Base-by-base conservation (phyloP, 2,113 vertebrate genomes). In the Sclerurus mexicanus region DNA sequence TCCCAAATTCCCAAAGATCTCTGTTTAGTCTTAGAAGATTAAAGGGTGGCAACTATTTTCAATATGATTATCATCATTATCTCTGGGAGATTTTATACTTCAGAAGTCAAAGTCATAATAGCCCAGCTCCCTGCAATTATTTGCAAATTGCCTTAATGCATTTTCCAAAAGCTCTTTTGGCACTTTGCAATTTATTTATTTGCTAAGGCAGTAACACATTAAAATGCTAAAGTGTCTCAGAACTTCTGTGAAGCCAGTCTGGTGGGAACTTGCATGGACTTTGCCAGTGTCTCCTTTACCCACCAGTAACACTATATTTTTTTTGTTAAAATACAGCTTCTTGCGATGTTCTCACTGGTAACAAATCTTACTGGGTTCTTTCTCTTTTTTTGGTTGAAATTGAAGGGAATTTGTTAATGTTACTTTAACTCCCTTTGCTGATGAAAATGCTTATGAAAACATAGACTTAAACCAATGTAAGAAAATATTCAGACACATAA, bases 111-210 rank as follows among this genome's bases (percentile, higher is more conserved):
- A 96, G 92, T 93, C 93, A 44, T 77, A 94, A 93, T 93, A 96
- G 94, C 79, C 86, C 37, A 46, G 75, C 86, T 92, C 52, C 15
- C 68, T 89, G 92, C 87, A 97, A 94, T 97, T 97, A 92, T 97
- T 97, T 95, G 85, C 93, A 97, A 97, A 97, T 97, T 97, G 96
- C 86, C 81, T 91, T 96, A 95, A 96, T 96, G 89, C 76, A 88
- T 96, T 96, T 96, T 97, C 85, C 82, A 96, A 96, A 94, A 95
- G 82, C 40, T 92, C 42, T 95, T 94, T 85, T 92, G 95, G 88
- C 79, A 75, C 88, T 96, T 87, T 68, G 71, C 85, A 94, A 96
- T 97, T 97, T 98, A 91, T 97, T 97, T 98, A 91, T 96, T 92
- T 97, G 85, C 85, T 42, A 37, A 95, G 81, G 86, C 80, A 91